These are phyloP conservation scores for Entomyzon cyanotis DNA, from an alignment of 2,113 vertebrate genomes.

Conservation along the genomic window DNA sequence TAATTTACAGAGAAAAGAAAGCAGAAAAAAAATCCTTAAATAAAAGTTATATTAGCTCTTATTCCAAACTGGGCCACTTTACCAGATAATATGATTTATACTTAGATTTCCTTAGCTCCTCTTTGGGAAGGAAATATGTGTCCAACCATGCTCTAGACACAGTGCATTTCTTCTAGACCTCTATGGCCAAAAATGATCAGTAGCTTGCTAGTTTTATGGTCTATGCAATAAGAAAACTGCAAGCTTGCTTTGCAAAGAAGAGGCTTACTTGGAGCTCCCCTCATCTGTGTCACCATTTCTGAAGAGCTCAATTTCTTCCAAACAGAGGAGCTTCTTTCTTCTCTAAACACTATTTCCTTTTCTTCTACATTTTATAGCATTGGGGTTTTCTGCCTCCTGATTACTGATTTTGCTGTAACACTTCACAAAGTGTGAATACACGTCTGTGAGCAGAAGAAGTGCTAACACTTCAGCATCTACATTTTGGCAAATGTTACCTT, in stretches of 20 bases:
- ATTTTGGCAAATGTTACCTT: neutral
- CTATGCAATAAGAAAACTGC: neutral
- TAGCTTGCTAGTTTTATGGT: neutral
- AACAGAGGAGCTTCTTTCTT: neutral
- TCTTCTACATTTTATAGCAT: neutral
- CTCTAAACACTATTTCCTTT: neutral
- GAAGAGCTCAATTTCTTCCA: neutral
- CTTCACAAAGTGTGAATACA: neutral
- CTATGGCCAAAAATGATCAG: neutral
- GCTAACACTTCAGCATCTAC: neutral
- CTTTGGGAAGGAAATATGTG: neutral
- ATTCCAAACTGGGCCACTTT: neutral
- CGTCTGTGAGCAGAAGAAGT: neutral
- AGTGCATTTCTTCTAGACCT: neutral
- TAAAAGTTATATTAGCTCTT: neutral
- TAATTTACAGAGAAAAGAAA: neutral
- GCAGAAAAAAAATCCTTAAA: neutral
- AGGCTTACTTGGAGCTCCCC: neutral
- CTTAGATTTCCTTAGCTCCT: neutral
- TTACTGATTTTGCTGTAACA: neutral
- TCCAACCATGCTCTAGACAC: neutral
- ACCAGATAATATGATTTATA: neutral
- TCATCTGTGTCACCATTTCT: neutral
- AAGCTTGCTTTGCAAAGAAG: neutral
- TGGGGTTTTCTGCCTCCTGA: neutral